Evolutionary conservation across 1,140 invertebrate species (phyloP).

Genomic region (Drosophila trapezifrons): DNA sequence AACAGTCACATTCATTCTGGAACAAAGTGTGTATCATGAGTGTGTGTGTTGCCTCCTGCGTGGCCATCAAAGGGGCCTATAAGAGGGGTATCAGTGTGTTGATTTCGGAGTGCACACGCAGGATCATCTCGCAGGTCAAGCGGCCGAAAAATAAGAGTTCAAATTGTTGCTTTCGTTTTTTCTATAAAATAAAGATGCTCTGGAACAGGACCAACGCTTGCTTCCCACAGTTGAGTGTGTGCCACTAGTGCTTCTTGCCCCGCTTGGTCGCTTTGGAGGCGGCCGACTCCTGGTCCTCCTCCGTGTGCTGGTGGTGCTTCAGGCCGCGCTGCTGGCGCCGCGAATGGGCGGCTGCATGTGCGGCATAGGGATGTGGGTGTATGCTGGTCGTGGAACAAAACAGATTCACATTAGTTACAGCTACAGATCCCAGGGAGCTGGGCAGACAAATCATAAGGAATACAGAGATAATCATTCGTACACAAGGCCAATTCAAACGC

Average conservation of each 20-base stretch:
- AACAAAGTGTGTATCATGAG: neutral
- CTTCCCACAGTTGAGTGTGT: conserved; percentile 15
- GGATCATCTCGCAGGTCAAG: neutral
- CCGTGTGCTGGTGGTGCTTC: conserved; percentile 61
- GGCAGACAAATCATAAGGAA: conserved; percentile 31
- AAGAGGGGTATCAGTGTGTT: neutral
- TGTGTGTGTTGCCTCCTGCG: neutral
- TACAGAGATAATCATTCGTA: conserved; percentile 60
- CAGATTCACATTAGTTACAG: conserved; percentile 2
- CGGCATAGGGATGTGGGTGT: conserved; percentile 72
- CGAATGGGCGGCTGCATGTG: conserved; percentile 39
- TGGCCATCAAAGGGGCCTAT: neutral
- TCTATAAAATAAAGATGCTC: conserved; percentile 13
- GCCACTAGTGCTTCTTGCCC: conserved; percentile 48
- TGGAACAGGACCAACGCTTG: conserved; percentile 28
- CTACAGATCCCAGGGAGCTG: neutral
- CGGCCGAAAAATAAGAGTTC: neutral
- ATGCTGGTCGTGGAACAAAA: conserved; percentile 40
- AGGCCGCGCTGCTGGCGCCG: conserved; percentile 59
- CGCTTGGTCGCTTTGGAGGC: conserved; percentile 50
- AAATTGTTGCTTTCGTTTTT: neutral
- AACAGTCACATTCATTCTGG: conserved; percentile 23
- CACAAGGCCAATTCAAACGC: conserved; percentile 65
- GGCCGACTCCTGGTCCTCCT: conserved; percentile 26
- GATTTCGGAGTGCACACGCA: conserved; percentile 6